Evolutionary conservation across 53 echinoderm and acorn worm species (phyloP).

Genomic region (Paracentrotus lividus): DNA sequence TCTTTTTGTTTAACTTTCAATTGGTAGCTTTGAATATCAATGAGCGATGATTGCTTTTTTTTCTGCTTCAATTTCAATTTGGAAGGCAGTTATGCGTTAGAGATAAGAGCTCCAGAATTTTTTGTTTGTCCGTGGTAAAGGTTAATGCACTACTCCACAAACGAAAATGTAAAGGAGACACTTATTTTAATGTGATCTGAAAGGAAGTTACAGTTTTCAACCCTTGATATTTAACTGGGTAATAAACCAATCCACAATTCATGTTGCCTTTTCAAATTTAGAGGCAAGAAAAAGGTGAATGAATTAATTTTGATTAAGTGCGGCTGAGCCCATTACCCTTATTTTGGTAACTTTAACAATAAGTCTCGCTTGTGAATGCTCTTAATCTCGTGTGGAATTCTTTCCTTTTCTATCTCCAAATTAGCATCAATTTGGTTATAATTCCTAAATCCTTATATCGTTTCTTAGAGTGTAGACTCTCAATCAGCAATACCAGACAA

Average conservation of each 20-base stretch:
- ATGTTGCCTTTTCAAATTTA: background rate
- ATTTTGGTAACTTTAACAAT: background rate
- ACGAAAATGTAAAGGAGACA: background rate
- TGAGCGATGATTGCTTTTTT: background rate
- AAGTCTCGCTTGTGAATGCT: conserved; percentile 6
- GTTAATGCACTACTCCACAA: background rate
- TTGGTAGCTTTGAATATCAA: background rate
- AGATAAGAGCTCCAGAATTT: background rate
- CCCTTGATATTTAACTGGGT: background rate
- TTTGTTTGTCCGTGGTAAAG: background rate
- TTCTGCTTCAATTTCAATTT: background rate
- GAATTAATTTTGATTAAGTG: conserved; percentile 28
- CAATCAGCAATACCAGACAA: background rate
- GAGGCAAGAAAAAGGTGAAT: conserved; percentile 4
- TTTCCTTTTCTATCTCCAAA: background rate
- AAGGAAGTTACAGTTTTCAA: conserved; percentile 30
- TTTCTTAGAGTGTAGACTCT: background rate
- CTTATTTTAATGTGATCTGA: background rate
- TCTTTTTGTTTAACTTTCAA: background rate
- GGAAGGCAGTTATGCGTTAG: background rate
- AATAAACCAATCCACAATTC: background rate
- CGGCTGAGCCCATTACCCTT: background rate
- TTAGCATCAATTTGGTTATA: conserved; percentile 34
- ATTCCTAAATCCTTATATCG: background rate
- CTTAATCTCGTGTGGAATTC: conserved; percentile 13